Evolutionary conservation across 2,888 invertebrate species (phyloP).

Genomic region (Cosmorhoe ocellata): DNA sequence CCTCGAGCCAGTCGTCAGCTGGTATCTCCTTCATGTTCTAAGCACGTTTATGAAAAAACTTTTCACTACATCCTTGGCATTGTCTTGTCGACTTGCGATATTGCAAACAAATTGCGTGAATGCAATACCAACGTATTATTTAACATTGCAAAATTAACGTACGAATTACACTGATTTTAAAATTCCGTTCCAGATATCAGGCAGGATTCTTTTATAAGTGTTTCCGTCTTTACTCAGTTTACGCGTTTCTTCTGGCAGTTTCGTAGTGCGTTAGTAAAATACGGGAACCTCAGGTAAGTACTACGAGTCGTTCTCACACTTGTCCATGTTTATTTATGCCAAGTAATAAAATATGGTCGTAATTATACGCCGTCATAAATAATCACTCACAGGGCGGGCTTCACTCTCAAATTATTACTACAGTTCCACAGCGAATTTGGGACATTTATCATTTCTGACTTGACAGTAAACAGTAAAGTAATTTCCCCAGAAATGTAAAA

Average conservation of each 20-base stretch:
- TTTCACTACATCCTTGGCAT: conserved; percentile 68
- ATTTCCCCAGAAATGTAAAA: conserved; percentile 2
- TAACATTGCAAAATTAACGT: no score
- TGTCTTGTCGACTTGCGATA: conserved; percentile 57
- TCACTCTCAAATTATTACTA: background rate
- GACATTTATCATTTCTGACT: conserved; percentile 9
- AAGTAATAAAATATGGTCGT: background rate
- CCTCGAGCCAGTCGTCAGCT: conserved; percentile 75
- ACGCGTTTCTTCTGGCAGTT: no score
- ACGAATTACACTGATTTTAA: no score
- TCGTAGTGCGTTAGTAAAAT: no score
- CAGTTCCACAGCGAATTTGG: background rate
- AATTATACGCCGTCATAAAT: background rate
- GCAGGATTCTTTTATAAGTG: no score
- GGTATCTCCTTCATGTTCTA: conserved; percentile 60
- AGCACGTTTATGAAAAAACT: conserved; percentile 80
- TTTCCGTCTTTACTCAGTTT: no score
- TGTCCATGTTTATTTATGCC: background rate
- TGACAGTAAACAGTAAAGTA: conserved; percentile 11
- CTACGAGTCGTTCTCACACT: no score
- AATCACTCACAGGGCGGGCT: background rate
- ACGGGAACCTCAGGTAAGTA: no score
- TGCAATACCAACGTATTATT: background rate
- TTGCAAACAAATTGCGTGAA: conserved; percentile 27
- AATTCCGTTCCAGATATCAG: no score